These are phyloP conservation scores for Aplodontia rufa DNA, from an alignment of 2,113 vertebrate genomes.

Conservation along the genomic window DNA sequence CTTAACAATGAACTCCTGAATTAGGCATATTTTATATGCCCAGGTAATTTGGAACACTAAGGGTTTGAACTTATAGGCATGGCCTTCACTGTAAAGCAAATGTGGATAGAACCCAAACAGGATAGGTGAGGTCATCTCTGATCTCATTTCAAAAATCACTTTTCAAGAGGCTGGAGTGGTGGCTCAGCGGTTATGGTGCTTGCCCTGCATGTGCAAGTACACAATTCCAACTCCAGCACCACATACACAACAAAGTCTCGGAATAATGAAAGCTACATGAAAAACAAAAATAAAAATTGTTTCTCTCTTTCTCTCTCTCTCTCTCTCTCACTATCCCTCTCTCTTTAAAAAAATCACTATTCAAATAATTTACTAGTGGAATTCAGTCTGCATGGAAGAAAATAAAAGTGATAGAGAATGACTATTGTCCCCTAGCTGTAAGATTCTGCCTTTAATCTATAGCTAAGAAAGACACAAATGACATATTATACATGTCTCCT, in stretches of 20 bases:
- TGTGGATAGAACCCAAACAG: background rate
- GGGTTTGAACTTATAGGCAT: background rate
- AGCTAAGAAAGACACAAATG: background rate
- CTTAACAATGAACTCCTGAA: background rate
- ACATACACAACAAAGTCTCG: too few species aligned
- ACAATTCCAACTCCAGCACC: background rate
- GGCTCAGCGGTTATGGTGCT: too few species aligned
- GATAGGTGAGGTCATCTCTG: background rate
- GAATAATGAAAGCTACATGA: too few species aligned
- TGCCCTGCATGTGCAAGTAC: too few species aligned
- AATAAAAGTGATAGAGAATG: background rate
- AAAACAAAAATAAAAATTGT: too few species aligned
- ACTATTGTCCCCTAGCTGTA: background rate
- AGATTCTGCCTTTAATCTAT: background rate
- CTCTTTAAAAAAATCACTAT: too few species aligned
- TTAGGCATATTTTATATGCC: background rate
- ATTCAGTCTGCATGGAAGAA: background rate
- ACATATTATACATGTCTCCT: background rate
- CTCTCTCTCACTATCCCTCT: too few species aligned
- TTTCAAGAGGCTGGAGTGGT: too few species aligned
- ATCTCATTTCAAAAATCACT: too few species aligned
- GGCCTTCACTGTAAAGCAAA: background rate
- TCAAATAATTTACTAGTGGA: background rate
- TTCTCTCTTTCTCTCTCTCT: too few species aligned
- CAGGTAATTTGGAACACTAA: background rate